Evolutionary conservation across 2,888 invertebrate genomes (phyloP), one percentile per base, ranked within the genome.

Genomic region (Leucania comma): DNA sequence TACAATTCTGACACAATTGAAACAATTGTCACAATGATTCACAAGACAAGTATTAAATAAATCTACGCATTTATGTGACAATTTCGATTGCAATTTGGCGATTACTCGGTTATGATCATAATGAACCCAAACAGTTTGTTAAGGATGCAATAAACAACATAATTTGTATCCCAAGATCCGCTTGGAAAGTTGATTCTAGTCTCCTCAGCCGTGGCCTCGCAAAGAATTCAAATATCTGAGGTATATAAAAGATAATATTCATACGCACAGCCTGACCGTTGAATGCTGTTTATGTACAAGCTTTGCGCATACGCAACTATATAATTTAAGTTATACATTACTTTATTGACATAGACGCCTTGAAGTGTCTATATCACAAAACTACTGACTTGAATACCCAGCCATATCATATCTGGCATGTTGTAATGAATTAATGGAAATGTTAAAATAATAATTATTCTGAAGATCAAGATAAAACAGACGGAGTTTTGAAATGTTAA

Each of bases 231-330:
- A 65, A 68, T 60, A 61, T 63, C 68, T 72, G n/a, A 67, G 60
- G 57, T 75, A 54, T 63, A 48, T 67, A 67, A 57, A 53, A 68
- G 54, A 73, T 75, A 64, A 80, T 80, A 80, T 79, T 79, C 70
- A 71, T 64, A 65, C 60, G 29, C 29, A 66, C 9, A 61, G 38
- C 29, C 29, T 63, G 57, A 57, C 24, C 57, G 29, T 22, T 68
- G 51, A 56, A 54, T 57, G 26, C 59, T 24, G 57, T 57, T 54
- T 61, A 69, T 53, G 53, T 67, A 51, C 53, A 57, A 78, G 61
- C 26, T 65, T 61, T 50, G 42, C 57, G 59, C 74, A 78, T 78
- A 70, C 53, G 54, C 26, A 29, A 54, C 20, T 59, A 38, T 51
- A 72, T 75, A 46, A 59, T 62, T 50, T 53, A 42, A 50, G 48